phyloP scores from a whole-genome alignment of 2,113 vertebrate genomes.

The Alligator mississippiensis region DNA sequence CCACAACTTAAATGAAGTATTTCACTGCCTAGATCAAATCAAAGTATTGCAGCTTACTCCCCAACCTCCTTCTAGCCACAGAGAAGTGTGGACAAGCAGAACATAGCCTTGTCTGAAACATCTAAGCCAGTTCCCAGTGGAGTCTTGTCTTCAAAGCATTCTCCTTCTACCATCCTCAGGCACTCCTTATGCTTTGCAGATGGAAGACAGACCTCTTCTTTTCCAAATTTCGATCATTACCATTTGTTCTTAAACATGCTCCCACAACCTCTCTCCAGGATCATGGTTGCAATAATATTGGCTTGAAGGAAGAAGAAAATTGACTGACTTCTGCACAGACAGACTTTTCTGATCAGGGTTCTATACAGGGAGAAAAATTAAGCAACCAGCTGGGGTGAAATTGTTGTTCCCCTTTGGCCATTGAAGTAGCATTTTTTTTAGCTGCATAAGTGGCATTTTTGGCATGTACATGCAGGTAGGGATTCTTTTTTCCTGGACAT shows the following conservation, averaged over 20 bases:
- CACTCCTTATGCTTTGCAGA: neutral
- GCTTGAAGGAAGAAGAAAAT: constrained; percentile 22
- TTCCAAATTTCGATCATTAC: neutral
- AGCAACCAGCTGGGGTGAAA: neutral
- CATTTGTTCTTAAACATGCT: neutral
- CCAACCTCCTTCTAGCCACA: neutral
- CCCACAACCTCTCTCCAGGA: neutral
- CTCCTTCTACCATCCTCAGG: neutral
- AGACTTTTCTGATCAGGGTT: neutral
- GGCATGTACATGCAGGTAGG: no score
- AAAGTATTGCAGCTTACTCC: neutral
- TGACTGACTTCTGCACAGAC: constrained; percentile 28
- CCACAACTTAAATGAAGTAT: neutral
- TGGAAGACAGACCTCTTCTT: neutral
- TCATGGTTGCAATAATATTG: neutral
- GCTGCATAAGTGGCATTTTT: no score
- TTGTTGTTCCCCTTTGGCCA: no score
- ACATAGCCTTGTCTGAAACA: neutral
- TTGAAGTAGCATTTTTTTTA: no score
- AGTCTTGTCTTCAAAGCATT: neutral
- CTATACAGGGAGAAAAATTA: neutral
- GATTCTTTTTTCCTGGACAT: no score
- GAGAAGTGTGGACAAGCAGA: neutral
- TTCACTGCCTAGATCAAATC: neutral
- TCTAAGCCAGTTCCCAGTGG: neutral